Conservation (phyloP, 2,797 vertebrate species). For the Manis crassicaudata region DNA sequence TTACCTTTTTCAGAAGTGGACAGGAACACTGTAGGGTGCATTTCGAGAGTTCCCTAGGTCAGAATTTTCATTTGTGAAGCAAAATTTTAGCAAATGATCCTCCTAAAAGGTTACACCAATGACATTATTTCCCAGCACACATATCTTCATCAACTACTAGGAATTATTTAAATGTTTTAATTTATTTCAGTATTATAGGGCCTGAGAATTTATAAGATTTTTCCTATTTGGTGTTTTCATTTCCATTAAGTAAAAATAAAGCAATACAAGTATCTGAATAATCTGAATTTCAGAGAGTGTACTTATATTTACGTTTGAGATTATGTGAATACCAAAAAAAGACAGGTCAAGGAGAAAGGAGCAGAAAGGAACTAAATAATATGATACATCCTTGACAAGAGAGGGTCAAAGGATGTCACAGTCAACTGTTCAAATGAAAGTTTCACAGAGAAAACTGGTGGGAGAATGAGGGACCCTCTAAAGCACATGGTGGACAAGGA, state of each 20-base stretch:
- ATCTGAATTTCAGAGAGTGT: neutral
- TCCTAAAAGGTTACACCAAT: neutral
- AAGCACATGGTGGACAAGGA: neutral
- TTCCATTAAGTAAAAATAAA: neutral
- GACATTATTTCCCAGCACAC: neutral
- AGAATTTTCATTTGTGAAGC: neutral
- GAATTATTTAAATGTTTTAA: neutral
- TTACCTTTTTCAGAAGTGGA: neutral
- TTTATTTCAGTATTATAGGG: neutral
- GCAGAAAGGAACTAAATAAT: neutral
- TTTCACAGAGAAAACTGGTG: neutral
- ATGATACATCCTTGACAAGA: neutral
- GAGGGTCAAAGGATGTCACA: neutral
- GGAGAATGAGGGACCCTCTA: neutral
- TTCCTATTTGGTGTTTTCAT: slow-evolving; percentile 19
- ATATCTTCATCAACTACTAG: neutral
- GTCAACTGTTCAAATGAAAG: neutral
- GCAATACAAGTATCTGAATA: neutral
- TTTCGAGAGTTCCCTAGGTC: neutral
- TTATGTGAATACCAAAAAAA: neutral
- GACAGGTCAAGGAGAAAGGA: neutral
- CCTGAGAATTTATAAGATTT: neutral
- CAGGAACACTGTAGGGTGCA: neutral
- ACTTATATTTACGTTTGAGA: neutral
- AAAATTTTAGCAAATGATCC: neutral